Base-by-base conservation (phyloP, 2,888 invertebrate species). In the Eulithis prunata region DNA sequence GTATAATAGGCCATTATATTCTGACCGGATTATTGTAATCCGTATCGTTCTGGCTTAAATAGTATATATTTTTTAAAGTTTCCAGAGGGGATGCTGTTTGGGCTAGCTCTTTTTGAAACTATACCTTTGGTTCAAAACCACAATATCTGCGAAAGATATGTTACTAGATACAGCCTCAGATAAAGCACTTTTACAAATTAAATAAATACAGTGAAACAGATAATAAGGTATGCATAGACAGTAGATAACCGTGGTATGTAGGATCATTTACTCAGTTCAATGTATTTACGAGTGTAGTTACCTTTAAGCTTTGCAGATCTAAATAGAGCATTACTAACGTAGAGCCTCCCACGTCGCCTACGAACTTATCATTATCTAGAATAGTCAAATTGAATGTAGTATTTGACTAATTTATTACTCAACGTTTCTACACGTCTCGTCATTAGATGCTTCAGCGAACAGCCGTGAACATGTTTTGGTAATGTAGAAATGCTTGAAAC, bases 11-110 rank as follows among this genome's bases (percentile, higher is more conserved):
- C 75, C 71, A 76, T 79, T 79, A 78, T 80, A 78, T 77, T 78
- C 74, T 68, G 69, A 75, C 73, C 69, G 76, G 80, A 79, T 81
- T 76, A 78, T 73, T 76, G 76, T 80, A 80, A 81, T 79, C 78
- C 76, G 60, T 75, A 75, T 73, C 72, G 77, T 71, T 75, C 76
- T 74, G 71, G 75, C 70, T 75, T 66, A 76, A 78, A 74, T 72
- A 73, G 69, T 68, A 74, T 64, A 74, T 68, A 78, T 80, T 78
- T 79, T 47, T 78, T 77, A 70, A 79, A 79, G 74, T 79, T 78
- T 71, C 53, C 59, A 69, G 70, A 72, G 58, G 54, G 62, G 71
- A 71, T 59, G 71, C 66, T 71, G 64, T 75, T 77, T 71, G 71
- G 73, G 3, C 41, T 13, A 7, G 43, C 53, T 43, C 32, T 47